These are phyloP conservation scores for Drosophila barbarae DNA, from an alignment of 2,888 invertebrate species.

Conservation along the genomic window DNA sequence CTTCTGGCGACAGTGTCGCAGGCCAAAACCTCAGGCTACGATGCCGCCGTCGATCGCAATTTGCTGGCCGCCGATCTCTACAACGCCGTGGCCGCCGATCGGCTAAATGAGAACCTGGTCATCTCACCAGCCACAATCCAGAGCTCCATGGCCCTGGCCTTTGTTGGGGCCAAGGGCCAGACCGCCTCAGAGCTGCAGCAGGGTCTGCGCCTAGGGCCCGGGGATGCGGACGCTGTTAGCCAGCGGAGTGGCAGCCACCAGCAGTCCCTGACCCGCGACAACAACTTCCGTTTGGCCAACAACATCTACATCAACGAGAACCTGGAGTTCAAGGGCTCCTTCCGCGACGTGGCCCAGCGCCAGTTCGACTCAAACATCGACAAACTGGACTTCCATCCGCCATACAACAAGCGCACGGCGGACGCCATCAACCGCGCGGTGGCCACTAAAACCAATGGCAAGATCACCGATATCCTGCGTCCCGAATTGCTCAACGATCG, in stretches of 20 bases:
- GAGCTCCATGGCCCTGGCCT: constrained; percentile 85
- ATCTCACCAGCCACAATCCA: constrained; percentile 88
- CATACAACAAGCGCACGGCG: constrained; percentile 81
- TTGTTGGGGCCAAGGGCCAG: constrained; percentile 85
- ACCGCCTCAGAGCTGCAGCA: constrained; percentile 83
- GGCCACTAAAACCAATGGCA: constrained; percentile 87
- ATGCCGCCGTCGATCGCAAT: constrained; percentile 65
- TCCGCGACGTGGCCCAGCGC: constrained; percentile 82
- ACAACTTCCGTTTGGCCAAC: constrained; percentile 83
- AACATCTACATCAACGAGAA: constrained; percentile 85
- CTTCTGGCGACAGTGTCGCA: constrained; percentile 40
- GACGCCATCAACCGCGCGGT: constrained; percentile 89
- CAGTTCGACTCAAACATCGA: constrained; percentile 85
- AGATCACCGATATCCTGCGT: constrained; percentile 88
- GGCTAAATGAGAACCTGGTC: constrained; percentile 83
- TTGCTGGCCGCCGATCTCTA: constrained; percentile 73
- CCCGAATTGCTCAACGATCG: constrained; percentile 79
- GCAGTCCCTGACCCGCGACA: constrained; percentile 67
- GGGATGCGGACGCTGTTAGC: constrained; percentile 66
- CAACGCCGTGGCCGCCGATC: constrained; percentile 81
- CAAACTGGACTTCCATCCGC: constrained; percentile 83
- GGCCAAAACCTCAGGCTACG: constrained; percentile 38
- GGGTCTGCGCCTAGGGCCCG: constrained; percentile 80
- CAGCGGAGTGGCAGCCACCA: constrained; percentile 71
- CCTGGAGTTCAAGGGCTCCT: constrained; percentile 82